Conservation (phyloP, 2,113 vertebrate species). For the Pterocles burchelli region DNA sequence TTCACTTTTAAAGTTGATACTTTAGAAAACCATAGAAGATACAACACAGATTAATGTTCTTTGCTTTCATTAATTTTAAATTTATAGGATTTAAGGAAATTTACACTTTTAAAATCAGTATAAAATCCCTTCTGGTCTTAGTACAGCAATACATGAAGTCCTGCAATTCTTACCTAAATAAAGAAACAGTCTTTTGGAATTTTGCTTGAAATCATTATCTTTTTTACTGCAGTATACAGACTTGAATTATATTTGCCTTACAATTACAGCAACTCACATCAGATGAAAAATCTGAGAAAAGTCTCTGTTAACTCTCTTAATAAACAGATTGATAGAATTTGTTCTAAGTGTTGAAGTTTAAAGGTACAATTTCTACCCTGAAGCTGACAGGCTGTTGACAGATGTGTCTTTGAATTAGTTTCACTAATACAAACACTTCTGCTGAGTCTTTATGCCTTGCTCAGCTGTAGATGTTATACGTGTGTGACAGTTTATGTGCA, state of each 20-base stretch:
- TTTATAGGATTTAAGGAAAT: neutral
- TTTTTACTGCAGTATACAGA: neutral
- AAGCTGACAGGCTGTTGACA: constrained; percentile 29
- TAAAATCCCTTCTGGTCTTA: neutral
- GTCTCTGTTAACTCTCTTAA: neutral
- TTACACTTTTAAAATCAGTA: neutral
- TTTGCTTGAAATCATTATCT: neutral
- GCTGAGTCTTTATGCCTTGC: neutral
- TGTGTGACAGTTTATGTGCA: neutral
- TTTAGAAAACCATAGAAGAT: neutral
- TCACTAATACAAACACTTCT: neutral
- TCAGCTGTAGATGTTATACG: neutral
- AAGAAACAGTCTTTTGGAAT: neutral
- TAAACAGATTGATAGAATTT: constrained; percentile 5
- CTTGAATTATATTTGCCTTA: neutral
- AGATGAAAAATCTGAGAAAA: neutral
- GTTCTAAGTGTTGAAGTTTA: neutral
- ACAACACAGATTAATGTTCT: neutral
- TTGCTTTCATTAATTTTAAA: neutral
- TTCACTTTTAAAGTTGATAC: neutral
- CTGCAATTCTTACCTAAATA: neutral
- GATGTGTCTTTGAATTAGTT: constrained; percentile 20
- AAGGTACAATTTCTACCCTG: neutral
- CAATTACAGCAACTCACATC: neutral
- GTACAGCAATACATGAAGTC: neutral